Evolutionary conservation across 2,888 invertebrate species (phyloP), one percentile per base, ranked within the genome.

Genomic region (Pachydiplax longipennis): DNA sequence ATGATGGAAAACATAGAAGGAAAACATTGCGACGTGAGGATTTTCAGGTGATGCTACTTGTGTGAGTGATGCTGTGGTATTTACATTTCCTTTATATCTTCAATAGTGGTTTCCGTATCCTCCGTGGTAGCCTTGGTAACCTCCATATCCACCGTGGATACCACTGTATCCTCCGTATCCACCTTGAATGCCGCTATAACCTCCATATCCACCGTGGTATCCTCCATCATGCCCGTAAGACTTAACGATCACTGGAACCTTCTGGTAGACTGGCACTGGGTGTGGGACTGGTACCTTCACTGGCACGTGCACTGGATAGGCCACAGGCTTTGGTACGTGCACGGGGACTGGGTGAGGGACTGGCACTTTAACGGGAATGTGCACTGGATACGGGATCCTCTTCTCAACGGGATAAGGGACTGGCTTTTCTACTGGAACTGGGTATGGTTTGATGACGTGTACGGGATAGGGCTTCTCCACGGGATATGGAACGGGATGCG

Each of bases 341-440:
- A 83, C 58, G 58, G 31, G 53, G 35, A 58, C 53, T 65, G 94
- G 94, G 48, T 92, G 81, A 25, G 93, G 92, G 22, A 93, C 93
- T n/a, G 92, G 93, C 44, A 94, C 95, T 92, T 95, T 95, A 1
- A 95, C 95, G 10, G 90, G 91, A 5, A 90, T 40, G 81, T 91
- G 80, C 25, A 91, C 91, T 12, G 91, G 90, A 6, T 90, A 81
- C 4, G 91, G 87, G 35, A 90, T 61, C 53, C 35, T 83, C 35
- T 94, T 94, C 92, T 95, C 80, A 5, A 90, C 90, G 37, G 81
- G 44, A 15, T 90, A 87, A 3, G 91, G 91, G 40, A 81, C 53
- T 18, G 87, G 90, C 22, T 83, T 82, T 44, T 82, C 83, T 40
- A 90, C 80, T 37, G 80, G 53, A 40, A 91, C 90, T 44, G 90